Percentiles rank a stretch among this genome's conserved stretches.
Conservation (phyloP, 2,113 vertebrate species). For the Indri indri region DNA sequence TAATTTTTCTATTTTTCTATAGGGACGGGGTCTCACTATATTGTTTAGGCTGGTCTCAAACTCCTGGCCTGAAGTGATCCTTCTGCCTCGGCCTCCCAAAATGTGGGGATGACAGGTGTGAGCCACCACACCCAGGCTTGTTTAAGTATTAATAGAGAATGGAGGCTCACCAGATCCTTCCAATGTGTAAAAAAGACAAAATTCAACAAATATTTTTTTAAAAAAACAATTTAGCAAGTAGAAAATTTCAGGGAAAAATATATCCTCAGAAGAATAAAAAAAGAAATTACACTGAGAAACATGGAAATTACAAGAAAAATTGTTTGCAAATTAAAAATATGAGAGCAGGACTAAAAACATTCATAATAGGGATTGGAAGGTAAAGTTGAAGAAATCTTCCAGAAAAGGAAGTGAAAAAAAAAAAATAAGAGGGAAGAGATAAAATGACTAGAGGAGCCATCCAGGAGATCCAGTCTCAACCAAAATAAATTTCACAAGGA, state of each 20-base stretch:
- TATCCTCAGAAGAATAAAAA: not conserved
- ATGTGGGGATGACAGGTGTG: too few relatives aligned
- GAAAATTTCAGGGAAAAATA: not conserved
- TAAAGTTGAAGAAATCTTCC: not conserved
- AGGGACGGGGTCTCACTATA: too few relatives aligned
- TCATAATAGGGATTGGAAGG: not conserved
- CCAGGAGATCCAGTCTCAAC: not conserved
- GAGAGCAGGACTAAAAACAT: not conserved
- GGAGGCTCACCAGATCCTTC: not conserved
- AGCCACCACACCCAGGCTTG: not conserved
- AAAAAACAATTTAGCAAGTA: not conserved
- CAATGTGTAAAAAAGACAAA: not conserved
- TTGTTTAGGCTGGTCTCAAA: too few relatives aligned
- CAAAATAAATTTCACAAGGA: conserved; percentile 12
- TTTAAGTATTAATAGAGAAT: not conserved
- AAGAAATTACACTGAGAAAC: not conserved
- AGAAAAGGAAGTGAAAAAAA: not conserved
- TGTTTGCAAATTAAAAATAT: not conserved
- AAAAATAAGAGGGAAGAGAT: not conserved
- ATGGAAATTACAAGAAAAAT: not conserved
- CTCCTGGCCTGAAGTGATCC: too few relatives aligned
- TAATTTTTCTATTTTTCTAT: too few relatives aligned
- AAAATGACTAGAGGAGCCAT: not conserved
- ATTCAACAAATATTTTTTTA: not conserved
- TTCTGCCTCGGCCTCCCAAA: too few relatives aligned